Evolutionary conservation across 2,888 invertebrate genomes (phyloP), one percentile per base, ranked within the genome.

Genomic region (Elaeidobius kamerunicus): DNA sequence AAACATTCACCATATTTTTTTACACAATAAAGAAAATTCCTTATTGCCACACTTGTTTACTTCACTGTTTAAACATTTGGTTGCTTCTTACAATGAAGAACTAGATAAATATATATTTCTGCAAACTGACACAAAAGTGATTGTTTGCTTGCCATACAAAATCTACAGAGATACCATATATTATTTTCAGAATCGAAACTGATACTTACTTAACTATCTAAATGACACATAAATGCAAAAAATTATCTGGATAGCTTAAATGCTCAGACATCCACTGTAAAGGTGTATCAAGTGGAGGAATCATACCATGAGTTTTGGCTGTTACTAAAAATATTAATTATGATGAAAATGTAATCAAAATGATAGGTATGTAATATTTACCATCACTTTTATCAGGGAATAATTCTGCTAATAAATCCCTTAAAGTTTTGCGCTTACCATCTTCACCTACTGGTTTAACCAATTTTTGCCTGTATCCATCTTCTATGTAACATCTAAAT

Each of bases 211-310:
- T 32, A 2, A 32, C n/a, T n/a, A 30, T 57, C 54, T 56, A 58
- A 45, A 61, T 42, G 59, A 86, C 70, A 69, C 84, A 84, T 63
- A 97, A 79, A 78, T 99, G 98, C 58, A 99, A 77, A 75, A 99
- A 99, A 76, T 99, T 99, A 73, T 99, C 99, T 0, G 98, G 96
- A 75, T 97, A 96, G 72, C 96, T 94, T 67, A 99, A 77, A 73
- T 98, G 97, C 75, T 97, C 95, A 16, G 95, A 93, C 74, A 99
- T 83, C 97, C 98, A 99, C 67, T 95, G 91, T 7, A 98, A 73
- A 9, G 97, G 95, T 7, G 95, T 91, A 58, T 95, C 91, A 57
- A 82, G 67, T 2, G 96, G 91, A 47, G 93, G 83, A 61, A 83
- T 79, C 64, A 98, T 85, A 16, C 98, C 98, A 73, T 99, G 98